These are phyloP conservation scores for Spinus pinus DNA, from an alignment of 2,797 vertebrate species.

Conservation along the genomic window DNA sequence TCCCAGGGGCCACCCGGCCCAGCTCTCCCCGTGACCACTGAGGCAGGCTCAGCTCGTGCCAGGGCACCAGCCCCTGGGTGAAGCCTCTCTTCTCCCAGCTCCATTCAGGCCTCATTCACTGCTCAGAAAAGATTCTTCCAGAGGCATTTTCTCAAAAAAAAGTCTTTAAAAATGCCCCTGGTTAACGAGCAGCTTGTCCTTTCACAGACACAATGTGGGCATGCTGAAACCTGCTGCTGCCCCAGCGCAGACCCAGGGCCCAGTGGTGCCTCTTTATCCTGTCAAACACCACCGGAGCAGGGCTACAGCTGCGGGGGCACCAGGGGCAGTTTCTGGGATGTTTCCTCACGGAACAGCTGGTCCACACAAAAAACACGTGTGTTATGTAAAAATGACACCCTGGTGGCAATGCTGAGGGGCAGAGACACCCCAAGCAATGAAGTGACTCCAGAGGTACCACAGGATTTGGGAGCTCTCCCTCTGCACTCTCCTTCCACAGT, in stretches of 20 bases:
- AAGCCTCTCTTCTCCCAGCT: neutral
- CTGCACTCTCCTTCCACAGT: neutral
- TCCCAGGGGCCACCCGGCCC: neutral
- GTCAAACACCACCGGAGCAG: neutral
- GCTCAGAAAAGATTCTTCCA: constrained; percentile 6
- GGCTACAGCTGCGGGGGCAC: neutral
- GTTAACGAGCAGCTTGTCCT: constrained; percentile 40
- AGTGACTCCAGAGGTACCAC: neutral
- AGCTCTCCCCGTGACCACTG: neutral
- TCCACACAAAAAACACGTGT: neutral
- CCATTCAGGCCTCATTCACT: neutral
- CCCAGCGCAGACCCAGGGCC: neutral
- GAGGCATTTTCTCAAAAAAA: neutral
- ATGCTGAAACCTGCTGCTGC: constrained; percentile 7
- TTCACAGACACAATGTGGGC: constrained; percentile 17
- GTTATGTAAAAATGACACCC: neutral
- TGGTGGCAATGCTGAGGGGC: neutral
- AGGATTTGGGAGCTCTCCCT: neutral
- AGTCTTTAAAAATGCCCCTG: neutral
- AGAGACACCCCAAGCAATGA: neutral
- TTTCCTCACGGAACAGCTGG: neutral
- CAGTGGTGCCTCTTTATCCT: neutral
- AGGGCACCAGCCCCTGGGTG: neutral
- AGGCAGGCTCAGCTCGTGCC: neutral
- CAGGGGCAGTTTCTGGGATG: neutral